phyloP scores from a whole-genome alignment of 2,797 vertebrate species.

The Eulemur albifrons region DNA sequence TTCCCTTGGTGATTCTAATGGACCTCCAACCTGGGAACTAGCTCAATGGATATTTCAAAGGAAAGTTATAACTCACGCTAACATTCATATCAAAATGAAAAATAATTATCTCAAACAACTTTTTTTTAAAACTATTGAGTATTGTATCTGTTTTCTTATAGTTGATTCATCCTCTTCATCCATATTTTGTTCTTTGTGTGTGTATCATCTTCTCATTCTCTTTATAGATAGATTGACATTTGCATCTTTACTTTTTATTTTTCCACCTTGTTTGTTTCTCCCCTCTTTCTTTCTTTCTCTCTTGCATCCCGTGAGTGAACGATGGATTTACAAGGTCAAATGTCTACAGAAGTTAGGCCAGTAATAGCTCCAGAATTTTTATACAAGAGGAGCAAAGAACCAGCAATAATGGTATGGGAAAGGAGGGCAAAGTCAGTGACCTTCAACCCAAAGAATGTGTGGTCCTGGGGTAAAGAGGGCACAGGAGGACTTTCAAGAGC shows the following conservation, averaged over 20 bases:
- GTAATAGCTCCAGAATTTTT: neutral
- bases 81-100: neutral
- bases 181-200: neutral
- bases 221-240: neutral
- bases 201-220: neutral
- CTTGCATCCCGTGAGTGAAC: neutral
- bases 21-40: neutral
- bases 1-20: neutral
- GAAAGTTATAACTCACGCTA: neutral
- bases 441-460: neutral
- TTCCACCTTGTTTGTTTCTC: neutral
- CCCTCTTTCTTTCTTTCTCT: neutral
- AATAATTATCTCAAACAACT: neutral
- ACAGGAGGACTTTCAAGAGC: neutral
- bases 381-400: neutral
- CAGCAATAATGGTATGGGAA: neutral
- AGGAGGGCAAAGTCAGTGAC: neutral
- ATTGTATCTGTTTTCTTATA: neutral
- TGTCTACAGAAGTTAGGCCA: neutral
- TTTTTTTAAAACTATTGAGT: neutral
- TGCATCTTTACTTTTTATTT: neutral
- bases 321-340: neutral
- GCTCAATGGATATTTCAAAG: neutral
- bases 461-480: too few relatives aligned
- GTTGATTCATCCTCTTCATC: neutral